Evolutionary conservation across 2,888 invertebrate genomes (phyloP).

Genomic region (Apocheima hispidaria): DNA sequence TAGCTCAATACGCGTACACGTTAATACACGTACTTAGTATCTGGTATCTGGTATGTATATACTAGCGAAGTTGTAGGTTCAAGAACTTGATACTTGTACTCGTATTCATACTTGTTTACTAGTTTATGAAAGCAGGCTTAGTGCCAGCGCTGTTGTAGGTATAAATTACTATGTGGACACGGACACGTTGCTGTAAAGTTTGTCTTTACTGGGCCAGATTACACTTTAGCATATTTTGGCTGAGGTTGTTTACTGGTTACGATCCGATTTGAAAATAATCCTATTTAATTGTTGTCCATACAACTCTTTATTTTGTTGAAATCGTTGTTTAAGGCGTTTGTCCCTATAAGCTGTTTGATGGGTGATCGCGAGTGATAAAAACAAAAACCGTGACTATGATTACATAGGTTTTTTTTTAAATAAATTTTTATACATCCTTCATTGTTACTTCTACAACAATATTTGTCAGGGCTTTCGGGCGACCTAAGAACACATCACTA

Average conservation of each 20-base stretch:
- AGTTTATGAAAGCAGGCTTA: not conserved
- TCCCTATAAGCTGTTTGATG: too few relatives aligned
- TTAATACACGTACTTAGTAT: not conserved
- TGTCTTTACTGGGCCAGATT: conserved; percentile 14
- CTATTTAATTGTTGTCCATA: not conserved
- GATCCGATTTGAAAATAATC: not conserved
- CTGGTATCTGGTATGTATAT: not conserved
- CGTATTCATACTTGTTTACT: not conserved
- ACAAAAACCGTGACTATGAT: too few relatives aligned
- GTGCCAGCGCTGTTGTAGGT: conserved; percentile 9
- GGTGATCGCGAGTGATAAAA: too few relatives aligned
- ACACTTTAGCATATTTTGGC: conserved; percentile 16
- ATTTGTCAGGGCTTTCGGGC: too few relatives aligned
- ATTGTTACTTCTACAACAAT: too few relatives aligned
- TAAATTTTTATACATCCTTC: too few relatives aligned
- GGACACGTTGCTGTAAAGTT: conserved; percentile 11
- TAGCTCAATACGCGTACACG: not conserved
- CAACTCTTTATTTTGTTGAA: not conserved
- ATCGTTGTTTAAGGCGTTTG: not conserved
- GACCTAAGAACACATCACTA: too few relatives aligned
- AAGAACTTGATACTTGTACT: not conserved
- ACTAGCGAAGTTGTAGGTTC: not conserved
- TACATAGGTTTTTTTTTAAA: too few relatives aligned
- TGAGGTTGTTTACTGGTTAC: not conserved
- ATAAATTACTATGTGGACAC: conserved; percentile 15